Evolutionary conservation across 2,888 invertebrate species (phyloP), one percentile per base, ranked within the genome.

Genomic region (Caenorhabditis drosophilae): DNA sequence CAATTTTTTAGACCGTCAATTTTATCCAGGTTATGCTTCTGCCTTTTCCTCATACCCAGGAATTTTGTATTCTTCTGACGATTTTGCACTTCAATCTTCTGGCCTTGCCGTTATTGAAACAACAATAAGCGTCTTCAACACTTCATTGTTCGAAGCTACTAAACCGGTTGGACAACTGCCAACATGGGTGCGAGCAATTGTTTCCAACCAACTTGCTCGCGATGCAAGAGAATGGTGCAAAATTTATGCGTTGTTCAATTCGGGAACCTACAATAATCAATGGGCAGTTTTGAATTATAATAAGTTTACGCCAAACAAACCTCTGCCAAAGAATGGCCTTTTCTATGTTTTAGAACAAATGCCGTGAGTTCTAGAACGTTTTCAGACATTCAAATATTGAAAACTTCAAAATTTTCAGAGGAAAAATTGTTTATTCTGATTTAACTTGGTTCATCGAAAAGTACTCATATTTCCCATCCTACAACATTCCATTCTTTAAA

Each of bases 251-350:
- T 85, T 86, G 7, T 89, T 88, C 83, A 90, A 91, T 86, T 90
- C 91, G 31, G 90, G 90, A 16, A 91, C 91, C 41, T 87, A 91
- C 60, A 90, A 90, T 84, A 91, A 92, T 81, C 92, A 93, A 83
- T 94, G 93, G 93, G 70, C 92, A 75, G 87, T 90, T 4, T 87
- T 92, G 0, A 90, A 92, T 84, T 89, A 89, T 79, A 89, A 88
- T 48, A 87, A 87, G 75, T 90, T 90, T 83, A 84, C 77, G 38
- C 87, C 88, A 1, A 84, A 85, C 4, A 77, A 77, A 53, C 76
- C 81, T n/a, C 70, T 84, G 34, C 76, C 76, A 1, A 74, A 81
- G 3, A 71, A 67, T 41, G 82, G 88, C 4, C 84, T 89, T 27
- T 85, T 90, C 9, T 90, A 89, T 87, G 87, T 93, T 38, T 86